Base-by-base conservation (phyloP, 2,888 invertebrate genomes). In the Patella ulyssiponensis region DNA sequence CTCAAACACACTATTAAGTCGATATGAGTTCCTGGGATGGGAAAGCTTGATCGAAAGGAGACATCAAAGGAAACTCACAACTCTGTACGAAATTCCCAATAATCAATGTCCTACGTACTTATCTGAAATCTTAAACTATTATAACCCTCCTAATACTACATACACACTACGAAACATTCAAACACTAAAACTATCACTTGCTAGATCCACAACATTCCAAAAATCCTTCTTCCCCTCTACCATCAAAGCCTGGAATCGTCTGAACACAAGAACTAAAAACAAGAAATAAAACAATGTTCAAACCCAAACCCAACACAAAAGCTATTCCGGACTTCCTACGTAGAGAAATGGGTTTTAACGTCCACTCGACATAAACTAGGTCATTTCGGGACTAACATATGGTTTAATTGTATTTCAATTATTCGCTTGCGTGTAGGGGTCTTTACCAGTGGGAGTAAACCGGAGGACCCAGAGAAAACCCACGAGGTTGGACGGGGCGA, bases 11-110 rank as follows among this genome's bases (percentile, higher is more conserved):
- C 54, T 17, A 17, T 17, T 17, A 54, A 15, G 12, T 12, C 54
- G 17, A 54, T 54, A 54, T 54, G 14, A 12, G 17, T 17, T 54
- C 54, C 54, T 69, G 7, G 75, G 75, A n/a, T 75, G 75, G 75
- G 69, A 44, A 69, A 17, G 4, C 15, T 15, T 75, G n/a, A 4
- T 20, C 5, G 51, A 33, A 11, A 7, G 75, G 52, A 27, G 75
- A 23, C 54, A 54, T 15, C 54, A 17, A 54, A 54, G 54, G 54
- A 15, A 17, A 12, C 54, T 54, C 17, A 54, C 54, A 15, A 54
- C 54, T 15, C 54, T 54, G 54, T 54, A 54, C 17, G 54, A 54
- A 15, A 54, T 54, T 54, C 12, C 17, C 54, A 54, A 54, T 54
- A 54, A 54, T 15, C 12, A 54, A 15, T 54, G 54, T 54, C 54